Evolutionary conservation across 1,140 invertebrate genomes (phyloP).

Genomic region (Danaus plexippus): DNA sequence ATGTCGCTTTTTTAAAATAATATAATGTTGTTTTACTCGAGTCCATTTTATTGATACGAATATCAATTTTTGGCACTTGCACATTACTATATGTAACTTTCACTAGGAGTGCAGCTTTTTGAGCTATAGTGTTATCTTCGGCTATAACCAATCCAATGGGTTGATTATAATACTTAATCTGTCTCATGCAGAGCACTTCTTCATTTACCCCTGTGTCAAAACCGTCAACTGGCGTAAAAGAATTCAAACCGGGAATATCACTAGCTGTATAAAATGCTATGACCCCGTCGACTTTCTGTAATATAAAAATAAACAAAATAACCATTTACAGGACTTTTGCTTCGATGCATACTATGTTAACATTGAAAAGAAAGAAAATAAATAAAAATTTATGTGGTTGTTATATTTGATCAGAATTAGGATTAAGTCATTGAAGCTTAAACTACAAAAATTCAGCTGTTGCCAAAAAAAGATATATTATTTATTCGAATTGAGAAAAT

Average conservation of each 20-base stretch:
- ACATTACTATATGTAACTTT: constrained; percentile 73
- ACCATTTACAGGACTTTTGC: too few species aligned
- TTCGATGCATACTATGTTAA: too few species aligned
- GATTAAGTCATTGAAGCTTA: too few species aligned
- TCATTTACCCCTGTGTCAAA: constrained; percentile 69
- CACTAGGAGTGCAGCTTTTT: constrained; percentile 77
- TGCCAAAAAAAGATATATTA: constrained; percentile 8
- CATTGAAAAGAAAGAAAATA: too few species aligned
- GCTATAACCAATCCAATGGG: constrained; percentile 83
- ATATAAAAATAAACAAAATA: constrained; percentile 15
- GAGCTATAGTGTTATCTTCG: constrained; percentile 74
- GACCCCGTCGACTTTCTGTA: constrained; percentile 78
- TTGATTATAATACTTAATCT: constrained; percentile 79
- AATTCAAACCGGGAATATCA: constrained; percentile 83
- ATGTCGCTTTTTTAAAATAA: constrained; percentile 40
- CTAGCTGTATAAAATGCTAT: constrained; percentile 80
- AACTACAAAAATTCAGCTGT: not conserved
- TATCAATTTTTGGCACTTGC: constrained; percentile 28
- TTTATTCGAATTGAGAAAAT: not conserved
- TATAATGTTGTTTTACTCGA: constrained; percentile 23
- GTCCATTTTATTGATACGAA: constrained; percentile 34
- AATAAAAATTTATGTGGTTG: too few species aligned
- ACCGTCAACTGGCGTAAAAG: constrained; percentile 55
- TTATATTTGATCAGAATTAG: too few species aligned
- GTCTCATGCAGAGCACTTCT: constrained; percentile 70